phyloP scores from a whole-genome alignment of 2,797 vertebrate species.

The Triplophysa yarkandensis region DNA sequence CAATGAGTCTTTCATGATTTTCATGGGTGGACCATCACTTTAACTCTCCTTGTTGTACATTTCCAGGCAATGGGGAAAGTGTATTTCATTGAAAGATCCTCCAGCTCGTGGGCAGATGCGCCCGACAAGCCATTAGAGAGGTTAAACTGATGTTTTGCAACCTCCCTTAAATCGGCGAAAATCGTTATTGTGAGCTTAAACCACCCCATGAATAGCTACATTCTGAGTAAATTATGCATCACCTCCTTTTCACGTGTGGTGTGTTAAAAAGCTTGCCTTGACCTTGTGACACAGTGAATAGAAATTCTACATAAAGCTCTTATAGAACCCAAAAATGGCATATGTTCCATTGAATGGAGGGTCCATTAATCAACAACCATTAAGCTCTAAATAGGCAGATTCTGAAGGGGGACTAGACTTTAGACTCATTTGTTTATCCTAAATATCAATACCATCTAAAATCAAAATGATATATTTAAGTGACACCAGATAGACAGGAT shows the following conservation, averaged over 20 bases:
- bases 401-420: conserved; percentile 65
- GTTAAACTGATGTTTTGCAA: conserved; percentile 45
- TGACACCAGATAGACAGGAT: conserved; percentile 48
- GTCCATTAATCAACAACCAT: conserved; percentile 86
- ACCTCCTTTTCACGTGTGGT: conserved; percentile 66
- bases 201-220: conserved; percentile 55
- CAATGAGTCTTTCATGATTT: too few relatives aligned
- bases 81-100: not conserved
- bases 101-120: conserved; percentile 34
- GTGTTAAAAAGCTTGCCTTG: conserved; percentile 65
- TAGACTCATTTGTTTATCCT: conserved; percentile 44
- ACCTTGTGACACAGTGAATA: conserved; percentile 76
- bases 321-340: conserved; percentile 73
- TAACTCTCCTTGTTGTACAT: not conserved
- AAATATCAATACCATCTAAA: conserved; percentile 66
- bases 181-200: conserved; percentile 58
- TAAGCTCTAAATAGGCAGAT: conserved; percentile 82
- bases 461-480: conserved; percentile 71
- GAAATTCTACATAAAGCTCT: conserved; percentile 68
- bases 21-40: too few relatives aligned
- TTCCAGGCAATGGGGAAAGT: not conserved
- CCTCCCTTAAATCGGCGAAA: conserved; percentile 47
- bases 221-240: conserved; percentile 62
- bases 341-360: conserved; percentile 75
- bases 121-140: conserved; percentile 38